phyloP scores from a whole-genome alignment of 1,140 invertebrate genomes.

The Drosophila hydei region DNA sequence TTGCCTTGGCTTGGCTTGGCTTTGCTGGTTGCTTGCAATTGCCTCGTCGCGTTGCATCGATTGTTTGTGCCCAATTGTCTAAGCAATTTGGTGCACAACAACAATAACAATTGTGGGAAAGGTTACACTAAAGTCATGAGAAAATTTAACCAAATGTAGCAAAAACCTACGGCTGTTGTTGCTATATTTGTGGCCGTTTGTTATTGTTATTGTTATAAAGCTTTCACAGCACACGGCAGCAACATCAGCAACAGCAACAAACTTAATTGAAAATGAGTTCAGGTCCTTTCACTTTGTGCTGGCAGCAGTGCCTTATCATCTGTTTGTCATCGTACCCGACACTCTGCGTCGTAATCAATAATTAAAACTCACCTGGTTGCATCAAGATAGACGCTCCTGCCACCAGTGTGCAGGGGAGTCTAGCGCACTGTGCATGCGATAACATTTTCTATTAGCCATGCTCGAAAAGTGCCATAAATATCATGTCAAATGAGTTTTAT shows the following conservation, averaged over 20 bases:
- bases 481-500: constrained; percentile 73
- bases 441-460: constrained; percentile 34
- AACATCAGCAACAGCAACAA: constrained; percentile 3
- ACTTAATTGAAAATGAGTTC: constrained; percentile 19
- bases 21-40: constrained; percentile 9
- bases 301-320: constrained; percentile 42
- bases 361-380: constrained; percentile 66
- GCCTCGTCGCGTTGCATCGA: constrained; percentile 2
- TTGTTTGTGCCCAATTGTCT: constrained; percentile 64
- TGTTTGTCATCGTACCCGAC: constrained; percentile 42
- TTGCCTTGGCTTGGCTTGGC: too few relatives aligned
- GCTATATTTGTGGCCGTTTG: neutral
- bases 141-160: constrained; percentile 57
- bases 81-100: constrained; percentile 66
- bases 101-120: constrained; percentile 77
- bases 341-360: constrained; percentile 71
- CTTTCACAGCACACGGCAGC: constrained; percentile 30
- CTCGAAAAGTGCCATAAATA: constrained; percentile 61
- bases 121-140: constrained; percentile 76
- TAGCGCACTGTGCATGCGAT: constrained; percentile 1
- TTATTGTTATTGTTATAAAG: constrained; percentile 8
- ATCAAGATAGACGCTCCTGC: constrained; percentile 58
- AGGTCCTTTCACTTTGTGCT: constrained; percentile 62
- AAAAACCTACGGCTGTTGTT: constrained; percentile 14
- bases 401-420: neutral